Evolutionary conservation across 2,797 vertebrate species (phyloP), one percentile per base, ranked within the genome.

Genomic region (Tadarida brasiliensis): DNA sequence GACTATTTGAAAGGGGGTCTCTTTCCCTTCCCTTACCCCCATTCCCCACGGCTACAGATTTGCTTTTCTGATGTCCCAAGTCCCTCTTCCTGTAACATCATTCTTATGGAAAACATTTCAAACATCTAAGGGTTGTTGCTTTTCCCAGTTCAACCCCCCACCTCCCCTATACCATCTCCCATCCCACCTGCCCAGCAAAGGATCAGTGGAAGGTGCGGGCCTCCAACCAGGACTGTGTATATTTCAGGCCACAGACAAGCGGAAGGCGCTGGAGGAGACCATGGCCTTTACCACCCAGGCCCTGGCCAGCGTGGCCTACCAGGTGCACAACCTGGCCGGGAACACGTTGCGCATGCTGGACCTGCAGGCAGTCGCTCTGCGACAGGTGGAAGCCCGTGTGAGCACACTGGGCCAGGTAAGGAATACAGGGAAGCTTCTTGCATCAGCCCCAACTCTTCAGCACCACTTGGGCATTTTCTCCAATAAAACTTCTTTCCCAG

Each of bases 221-320:
- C 81, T 96, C 61, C 44, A 7, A 30, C 30, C 57, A 47, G 82
- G 83, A 24, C 57, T 83, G 11, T 87, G 28, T 97, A 80, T 93
- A 11, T 85, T 96, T 74, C 97, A 99, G 99, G 98, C 99, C 1
- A 96, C 99, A 1, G 99, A 99, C 98, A 98, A 99, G 59, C 87
- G 95, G 63, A 98, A 98, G 96, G 99, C 99, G 0, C 85, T 99
- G 35, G 99, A 99, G 90, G 99, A 99, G 98, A 99, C 99, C 92
- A 99, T 99, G 98, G 98, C 99, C 2, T 98, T 99, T 96, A 98
- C 99, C 30, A 97, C 98, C 0, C 99, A 99, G 98, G 99, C 99
- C 3, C 98, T 99, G 98, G 99, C 99, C 98, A 99, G 99, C 0
- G 99, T 99, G 49, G 98, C 99, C 3, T 99, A 99, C 97, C 99